Evolutionary conservation across 2,797 vertebrate species (phyloP), one percentile per base, ranked within the genome.

Genomic region (Peromyscus eremicus): DNA sequence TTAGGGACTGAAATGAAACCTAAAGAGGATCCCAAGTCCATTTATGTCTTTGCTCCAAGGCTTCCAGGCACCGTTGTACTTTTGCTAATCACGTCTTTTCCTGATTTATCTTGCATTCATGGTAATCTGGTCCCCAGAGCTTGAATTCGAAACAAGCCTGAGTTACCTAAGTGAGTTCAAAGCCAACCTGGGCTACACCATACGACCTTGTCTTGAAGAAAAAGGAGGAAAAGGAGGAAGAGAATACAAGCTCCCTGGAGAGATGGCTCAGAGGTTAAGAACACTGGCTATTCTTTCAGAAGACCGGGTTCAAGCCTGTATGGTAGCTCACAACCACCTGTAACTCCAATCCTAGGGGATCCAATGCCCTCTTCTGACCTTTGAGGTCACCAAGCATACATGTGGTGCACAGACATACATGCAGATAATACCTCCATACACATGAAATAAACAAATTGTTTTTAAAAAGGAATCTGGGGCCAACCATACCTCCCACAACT

Each of bases 1-100:
- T 87, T 71, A 80, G 49, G 79, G 77, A 83, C 91, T 96, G 76
- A 95, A 91, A 89, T 90, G 43, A 89, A 49, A 91, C 84, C 62
- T 91, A 91, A 79, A 92, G 91, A 76, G 37, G 21, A 89, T 62
- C 75, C 60, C 86, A 49, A 68, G 89, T 86, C 80, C 82, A 40
- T 49, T 94, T 0, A 60, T 82, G 94, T 95, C n/a, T 95, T 95
- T 91, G n/a, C 66, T 89, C 92, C 32, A 40, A 66, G 77, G 68
- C 13, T 85, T 66, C 34, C 77, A n/a, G 70, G n/a, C 77, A 49
- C 57, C 52, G 46, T 0, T 43, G 29, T 17, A 34, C 23, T 64
- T 62, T 83, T 66, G 90, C 27, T 93, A 76, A 95, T 10, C 57
- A 43, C 23, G n/a, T 17, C 21, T 37, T 91, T 96, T 70, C 73